Evolutionary conservation across 2,888 invertebrate species (phyloP), one percentile per base, ranked within the genome.

Genomic region (Acanthosepion pharaonis): DNA sequence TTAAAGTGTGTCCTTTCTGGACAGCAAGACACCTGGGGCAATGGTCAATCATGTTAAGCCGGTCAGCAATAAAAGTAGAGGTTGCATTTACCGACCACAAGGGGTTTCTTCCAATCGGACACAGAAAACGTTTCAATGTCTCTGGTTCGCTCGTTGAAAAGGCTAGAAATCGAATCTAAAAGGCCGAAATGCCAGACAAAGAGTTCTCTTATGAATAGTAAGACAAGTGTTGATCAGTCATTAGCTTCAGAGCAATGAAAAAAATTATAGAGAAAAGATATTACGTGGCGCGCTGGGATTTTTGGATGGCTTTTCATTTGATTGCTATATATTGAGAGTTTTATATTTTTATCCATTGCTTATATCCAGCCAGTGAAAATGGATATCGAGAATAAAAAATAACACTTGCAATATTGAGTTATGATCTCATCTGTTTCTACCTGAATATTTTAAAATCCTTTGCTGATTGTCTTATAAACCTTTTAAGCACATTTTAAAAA

Each of bases 61-160:
- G 59, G 59, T 59, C 59, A 20, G 59, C 23, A 59, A 59, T 59
- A 59, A 59, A 59, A 59, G 59, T 59, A 59, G 59, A 23, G 59
- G 59, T 59, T 78, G 78, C 78, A 15, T 78, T 78, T 33, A 78
- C 78, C 33, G n/a, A 78, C 78, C 78, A 78, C 78, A n/a, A n/a
- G 78, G n/a, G 78, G 78, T 78, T 78, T 78, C 78, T 78, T 78
- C 15, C 78, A 78, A n/a, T 78, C n/a, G n/a, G n/a, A 78, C 78
- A 78, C n/a, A 11, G 78, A n/a, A 78, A 78, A 2, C n/a, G n/a
- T 78, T 78, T 78, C 15, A 78, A 78, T 78, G 78, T 33, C n/a
- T 15, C n/a, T 78, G 33, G n/a, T 78, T 23, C 59, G 59, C 23
- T 59, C 5, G 59, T 59, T 5, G 59, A 59, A 59, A 78, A 33